phyloP scores from a whole-genome alignment of 1,140 invertebrate species.

The Temnothorax curvispinosus region DNA sequence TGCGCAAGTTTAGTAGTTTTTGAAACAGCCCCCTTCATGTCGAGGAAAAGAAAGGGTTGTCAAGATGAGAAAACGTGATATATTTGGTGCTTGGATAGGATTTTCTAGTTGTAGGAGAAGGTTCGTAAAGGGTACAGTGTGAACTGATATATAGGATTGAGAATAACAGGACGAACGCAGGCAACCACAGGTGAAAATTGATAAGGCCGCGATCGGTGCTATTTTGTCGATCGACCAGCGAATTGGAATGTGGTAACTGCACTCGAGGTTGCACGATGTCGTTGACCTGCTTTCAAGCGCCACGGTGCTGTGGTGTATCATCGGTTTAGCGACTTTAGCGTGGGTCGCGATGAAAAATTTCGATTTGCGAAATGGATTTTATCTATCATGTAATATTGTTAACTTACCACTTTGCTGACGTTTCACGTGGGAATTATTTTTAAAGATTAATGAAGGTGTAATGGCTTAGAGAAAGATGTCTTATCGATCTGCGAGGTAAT shows the following conservation, averaged over 20 bases:
- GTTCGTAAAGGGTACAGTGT: not conserved
- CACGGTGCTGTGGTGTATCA: conserved; percentile 42
- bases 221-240: conserved; percentile 61
- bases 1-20: not conserved
- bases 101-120: not conserved
- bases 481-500: conserved; percentile 5
- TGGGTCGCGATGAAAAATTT: conserved; percentile 26
- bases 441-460: not conserved
- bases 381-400: not conserved
- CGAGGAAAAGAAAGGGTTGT: conserved; percentile 9
- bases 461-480: not conserved
- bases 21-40: not conserved
- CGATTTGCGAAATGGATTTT: not conserved
- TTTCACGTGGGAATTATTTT: not conserved
- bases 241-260: conserved; percentile 60
- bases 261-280: conserved; percentile 63
- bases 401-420: not conserved
- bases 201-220: conserved; percentile 8
- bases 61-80: conserved; percentile 4
- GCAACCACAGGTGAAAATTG: conserved; percentile 1
- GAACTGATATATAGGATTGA: not conserved
- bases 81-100: conserved; percentile 2
- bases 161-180: conserved; percentile 21
- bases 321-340: conserved; percentile 44
- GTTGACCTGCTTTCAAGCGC: conserved; percentile 69